Evolutionary conservation across 2,888 invertebrate genomes (phyloP).

Genomic region (Sesia bembeciformis): DNA sequence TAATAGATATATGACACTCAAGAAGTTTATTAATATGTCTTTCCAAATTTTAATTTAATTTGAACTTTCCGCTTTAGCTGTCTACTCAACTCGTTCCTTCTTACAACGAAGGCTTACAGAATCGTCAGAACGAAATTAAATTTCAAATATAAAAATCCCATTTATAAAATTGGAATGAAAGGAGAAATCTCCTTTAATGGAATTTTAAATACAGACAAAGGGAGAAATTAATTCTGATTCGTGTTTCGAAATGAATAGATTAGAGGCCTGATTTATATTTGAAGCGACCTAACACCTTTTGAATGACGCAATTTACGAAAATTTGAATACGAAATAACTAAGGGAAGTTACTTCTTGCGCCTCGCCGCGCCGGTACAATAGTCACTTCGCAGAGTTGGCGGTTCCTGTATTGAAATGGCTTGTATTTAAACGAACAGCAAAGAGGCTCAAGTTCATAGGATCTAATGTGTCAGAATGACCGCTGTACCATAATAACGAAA

Average conservation of each 20-base stretch:
- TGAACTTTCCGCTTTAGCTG: too few relatives aligned
- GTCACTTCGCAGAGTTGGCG: too few relatives aligned
- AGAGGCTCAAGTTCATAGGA: too few relatives aligned
- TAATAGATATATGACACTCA: too few relatives aligned
- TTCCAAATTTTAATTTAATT: too few relatives aligned
- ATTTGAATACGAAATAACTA: neutral
- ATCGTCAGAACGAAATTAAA: neutral
- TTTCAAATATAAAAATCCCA: neutral
- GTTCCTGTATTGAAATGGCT: too few relatives aligned
- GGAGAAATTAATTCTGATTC: slow-evolving; percentile 2
- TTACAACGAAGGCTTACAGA: neutral
- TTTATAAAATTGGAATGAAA: neutral
- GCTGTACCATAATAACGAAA: too few relatives aligned
- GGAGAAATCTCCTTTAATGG: slow-evolving; percentile 1
- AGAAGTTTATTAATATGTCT: too few relatives aligned
- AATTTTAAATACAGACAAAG: slow-evolving; percentile 2
- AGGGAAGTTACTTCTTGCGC: neutral
- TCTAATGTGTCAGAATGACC: too few relatives aligned
- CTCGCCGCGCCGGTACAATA: too few relatives aligned
- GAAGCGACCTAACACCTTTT: neutral
- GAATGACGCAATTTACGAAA: neutral
- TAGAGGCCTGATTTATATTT: neutral
- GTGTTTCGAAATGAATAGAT: slow-evolving; percentile 1
- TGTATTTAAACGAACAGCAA: too few relatives aligned
- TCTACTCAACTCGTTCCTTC: neutral